These are phyloP conservation scores for Ferdinandea cuprea DNA, from an alignment of 2,888 invertebrate species.

Conservation along the genomic window DNA sequence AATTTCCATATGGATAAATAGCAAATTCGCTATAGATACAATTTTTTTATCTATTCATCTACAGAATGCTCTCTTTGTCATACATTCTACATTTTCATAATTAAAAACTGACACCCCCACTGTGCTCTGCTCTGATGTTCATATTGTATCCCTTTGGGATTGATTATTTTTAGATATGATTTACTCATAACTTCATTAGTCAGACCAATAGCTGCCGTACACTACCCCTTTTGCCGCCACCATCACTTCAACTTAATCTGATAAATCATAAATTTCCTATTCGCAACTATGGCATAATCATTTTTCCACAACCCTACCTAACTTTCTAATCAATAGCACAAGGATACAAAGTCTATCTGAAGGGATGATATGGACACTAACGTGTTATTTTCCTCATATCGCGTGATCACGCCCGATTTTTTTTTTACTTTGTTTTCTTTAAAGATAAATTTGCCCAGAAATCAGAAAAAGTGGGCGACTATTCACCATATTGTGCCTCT, in stretches of 20 bases:
- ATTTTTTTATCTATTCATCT: neutral
- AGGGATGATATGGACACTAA: neutral
- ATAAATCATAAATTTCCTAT: neutral
- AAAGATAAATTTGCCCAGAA: neutral
- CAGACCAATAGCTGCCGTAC: neutral
- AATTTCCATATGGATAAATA: neutral
- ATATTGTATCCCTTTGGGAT: neutral
- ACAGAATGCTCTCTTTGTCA: neutral
- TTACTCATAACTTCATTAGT: neutral
- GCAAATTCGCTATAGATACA: neutral
- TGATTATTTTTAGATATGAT: slow-evolving; percentile 1
- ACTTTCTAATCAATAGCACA: neutral
- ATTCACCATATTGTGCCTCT: slow-evolving; percentile 1
- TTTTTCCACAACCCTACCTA: slow-evolving; percentile 1
- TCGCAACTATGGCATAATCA: neutral
- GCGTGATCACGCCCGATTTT: neutral
- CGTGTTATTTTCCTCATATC: neutral
- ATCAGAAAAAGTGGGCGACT: neutral
- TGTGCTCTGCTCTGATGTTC: neutral
- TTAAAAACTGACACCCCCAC: neutral
- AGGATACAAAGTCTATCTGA: neutral
- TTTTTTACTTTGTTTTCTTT: neutral
- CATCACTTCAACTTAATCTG: neutral
- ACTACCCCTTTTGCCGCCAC: neutral
- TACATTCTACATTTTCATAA: neutral